These are phyloP conservation scores for Atherinosoma microstoma DNA, from an alignment of 2,797 vertebrate genomes.

Conservation along the genomic window DNA sequence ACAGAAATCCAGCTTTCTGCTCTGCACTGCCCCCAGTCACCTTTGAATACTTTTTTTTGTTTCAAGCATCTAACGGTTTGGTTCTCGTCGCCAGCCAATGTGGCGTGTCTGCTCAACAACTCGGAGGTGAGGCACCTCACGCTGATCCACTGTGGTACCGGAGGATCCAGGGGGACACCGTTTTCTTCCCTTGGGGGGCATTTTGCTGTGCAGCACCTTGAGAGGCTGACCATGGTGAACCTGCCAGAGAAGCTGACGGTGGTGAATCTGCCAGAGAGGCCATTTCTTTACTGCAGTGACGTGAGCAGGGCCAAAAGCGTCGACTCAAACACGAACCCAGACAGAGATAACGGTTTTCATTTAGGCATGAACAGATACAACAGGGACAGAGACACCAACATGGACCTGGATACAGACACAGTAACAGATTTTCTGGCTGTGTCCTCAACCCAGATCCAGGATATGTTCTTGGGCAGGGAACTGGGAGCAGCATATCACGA, in stretches of 20 bases:
- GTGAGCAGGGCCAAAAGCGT: conserved; percentile 46
- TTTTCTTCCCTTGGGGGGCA: conserved; percentile 37
- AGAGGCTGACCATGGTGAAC: conserved; percentile 68
- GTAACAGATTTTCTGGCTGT: conserved; percentile 30
- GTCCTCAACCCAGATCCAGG: conserved; percentile 61
- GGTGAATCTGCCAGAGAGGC: conserved; percentile 42
- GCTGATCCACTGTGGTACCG: conserved; percentile 63
- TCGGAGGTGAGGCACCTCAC: conserved; percentile 75
- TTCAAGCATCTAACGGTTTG: conserved; percentile 68
- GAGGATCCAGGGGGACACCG: conserved; percentile 18
- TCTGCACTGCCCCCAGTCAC: conserved; percentile 51
- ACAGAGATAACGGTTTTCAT: conserved; percentile 35
- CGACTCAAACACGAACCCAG: conserved; percentile 21
- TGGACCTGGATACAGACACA: conserved; percentile 37
- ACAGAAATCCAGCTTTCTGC: conserved; percentile 64
- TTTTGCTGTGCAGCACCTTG: conserved; percentile 73
- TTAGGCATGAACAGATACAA: conserved; percentile 49
- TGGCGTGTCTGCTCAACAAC: conserved; percentile 74
- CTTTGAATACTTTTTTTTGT: conserved; percentile 57
- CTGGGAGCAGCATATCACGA: conserved; percentile 67
- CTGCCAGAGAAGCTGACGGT: conserved; percentile 65
- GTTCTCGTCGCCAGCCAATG: conserved; percentile 68
- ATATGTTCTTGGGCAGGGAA: conserved; percentile 72
- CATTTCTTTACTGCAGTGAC: conserved; percentile 32
- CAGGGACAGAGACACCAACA: conserved; percentile 47